Evolutionary conservation across 2,888 invertebrate genomes (phyloP).

Genomic region (Gymnosoma rotundatum): DNA sequence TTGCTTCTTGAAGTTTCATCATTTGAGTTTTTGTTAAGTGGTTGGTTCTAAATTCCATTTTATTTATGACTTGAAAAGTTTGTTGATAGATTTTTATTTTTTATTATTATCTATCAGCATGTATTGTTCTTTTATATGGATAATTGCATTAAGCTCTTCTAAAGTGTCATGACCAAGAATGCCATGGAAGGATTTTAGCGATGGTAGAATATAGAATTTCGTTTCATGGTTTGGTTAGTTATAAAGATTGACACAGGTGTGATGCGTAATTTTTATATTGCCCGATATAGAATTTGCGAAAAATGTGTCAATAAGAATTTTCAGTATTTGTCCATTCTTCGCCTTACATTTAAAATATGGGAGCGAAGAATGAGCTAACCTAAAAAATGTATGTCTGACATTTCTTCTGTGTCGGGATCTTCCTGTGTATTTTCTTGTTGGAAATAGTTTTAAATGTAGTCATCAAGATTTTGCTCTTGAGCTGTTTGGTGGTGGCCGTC

Average conservation of each 20-base stretch:
- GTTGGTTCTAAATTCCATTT: conserved; percentile 33
- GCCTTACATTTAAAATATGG: conserved; percentile 26
- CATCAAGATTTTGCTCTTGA: background rate
- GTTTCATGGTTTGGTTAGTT: conserved; percentile 20
- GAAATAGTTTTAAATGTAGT: conserved; percentile 8
- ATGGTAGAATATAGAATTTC: conserved; percentile 33
- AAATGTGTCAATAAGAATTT: conserved; percentile 6
- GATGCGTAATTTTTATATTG: conserved; percentile 39
- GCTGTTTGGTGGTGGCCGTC: background rate
- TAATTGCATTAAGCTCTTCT: conserved; percentile 18
- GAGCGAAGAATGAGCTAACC: conserved; percentile 31
- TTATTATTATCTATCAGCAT: conserved; percentile 17
- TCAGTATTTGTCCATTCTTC: background rate
- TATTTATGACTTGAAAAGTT: conserved; percentile 27
- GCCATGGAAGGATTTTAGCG: conserved; percentile 19
- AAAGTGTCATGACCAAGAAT: conserved; percentile 31
- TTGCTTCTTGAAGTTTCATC: too few relatives aligned
- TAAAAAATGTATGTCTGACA: conserved; percentile 36
- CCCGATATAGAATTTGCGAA: conserved; percentile 28
- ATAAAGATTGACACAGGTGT: conserved; percentile 13
- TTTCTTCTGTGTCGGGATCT: background rate
- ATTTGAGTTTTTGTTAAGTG: background rate
- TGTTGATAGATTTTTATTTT: conserved; percentile 39
- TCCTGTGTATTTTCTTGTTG: background rate
- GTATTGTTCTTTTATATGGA: conserved; percentile 26